These are phyloP conservation scores for Drosophila neotestacea DNA, from an alignment of 2,888 invertebrate genomes.

Conservation along the genomic window DNA sequence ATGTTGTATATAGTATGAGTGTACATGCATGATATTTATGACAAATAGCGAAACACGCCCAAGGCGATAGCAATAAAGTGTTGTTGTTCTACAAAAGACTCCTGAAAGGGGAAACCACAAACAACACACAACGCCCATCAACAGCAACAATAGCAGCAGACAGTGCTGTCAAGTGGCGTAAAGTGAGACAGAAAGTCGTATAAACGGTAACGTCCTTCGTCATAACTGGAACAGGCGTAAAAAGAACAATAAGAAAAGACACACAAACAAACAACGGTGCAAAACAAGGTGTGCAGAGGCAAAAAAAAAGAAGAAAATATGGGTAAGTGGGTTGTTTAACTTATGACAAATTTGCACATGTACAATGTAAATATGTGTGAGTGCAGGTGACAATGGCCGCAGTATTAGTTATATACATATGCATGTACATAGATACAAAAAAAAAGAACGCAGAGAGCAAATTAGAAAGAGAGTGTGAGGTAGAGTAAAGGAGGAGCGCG, in stretches of 20 bases:
- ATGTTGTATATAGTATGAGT: not conserved
- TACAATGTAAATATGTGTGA: conserved; percentile 7
- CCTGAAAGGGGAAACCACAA: conserved; percentile 1
- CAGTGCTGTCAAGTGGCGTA: conserved; percentile 61
- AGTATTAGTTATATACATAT: conserved; percentile 42
- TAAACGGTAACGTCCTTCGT: conserved; percentile 63
- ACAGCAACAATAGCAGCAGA: conserved; percentile 29
- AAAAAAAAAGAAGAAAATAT: conserved; percentile 53
- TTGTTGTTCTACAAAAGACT: conserved; percentile 32
- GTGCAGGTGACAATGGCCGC: conserved; percentile 56
- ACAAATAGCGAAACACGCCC: conserved; percentile 55
- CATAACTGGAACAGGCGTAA: conserved; percentile 59
- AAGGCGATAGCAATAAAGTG: conserved; percentile 50
- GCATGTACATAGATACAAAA: conserved; percentile 2
- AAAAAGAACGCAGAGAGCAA: conserved; percentile 33
- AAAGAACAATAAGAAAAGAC: conserved; percentile 53
- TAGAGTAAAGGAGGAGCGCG: conserved; percentile 10
- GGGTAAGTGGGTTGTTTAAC: conserved; percentile 69
- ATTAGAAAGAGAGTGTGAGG: conserved; percentile 6
- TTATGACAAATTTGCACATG: conserved; percentile 53
- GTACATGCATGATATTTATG: conserved; percentile 23
- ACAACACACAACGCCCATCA: not conserved
- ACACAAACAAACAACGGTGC: conserved; percentile 22
- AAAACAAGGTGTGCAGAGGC: conserved; percentile 60
- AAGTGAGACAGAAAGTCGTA: conserved; percentile 50